phyloP scores from a whole-genome alignment of 1,140 invertebrate genomes.

The Hycleus phaleratus region DNA sequence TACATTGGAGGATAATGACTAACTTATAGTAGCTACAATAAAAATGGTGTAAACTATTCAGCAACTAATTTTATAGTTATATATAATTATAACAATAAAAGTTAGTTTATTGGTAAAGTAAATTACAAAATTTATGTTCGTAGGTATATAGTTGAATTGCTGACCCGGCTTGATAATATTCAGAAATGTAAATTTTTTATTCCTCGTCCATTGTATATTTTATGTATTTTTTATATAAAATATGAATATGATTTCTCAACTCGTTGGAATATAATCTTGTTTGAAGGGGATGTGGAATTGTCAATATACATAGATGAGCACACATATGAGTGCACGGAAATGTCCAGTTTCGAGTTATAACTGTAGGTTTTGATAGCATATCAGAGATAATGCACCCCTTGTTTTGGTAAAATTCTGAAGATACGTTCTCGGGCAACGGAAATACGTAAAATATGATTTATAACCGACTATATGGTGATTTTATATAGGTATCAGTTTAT shows the following conservation, averaged over 20 bases:
- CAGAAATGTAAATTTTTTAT: slow-evolving; percentile 12
- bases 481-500: slow-evolving; percentile 24
- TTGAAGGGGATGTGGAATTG: background rate
- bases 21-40: background rate
- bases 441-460: slow-evolving; percentile 25
- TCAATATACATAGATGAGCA: background rate
- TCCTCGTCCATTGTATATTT: background rate
- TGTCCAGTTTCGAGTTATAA: background rate
- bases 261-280: background rate
- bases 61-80: slow-evolving; percentile 6
- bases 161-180: background rate
- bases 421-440: slow-evolving; percentile 12
- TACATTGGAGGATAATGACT: no score
- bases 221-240: no score
- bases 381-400: slow-evolving; percentile 13
- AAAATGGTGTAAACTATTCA: slow-evolving; percentile 10
- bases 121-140: slow-evolving; percentile 10
- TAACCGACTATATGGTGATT: slow-evolving; percentile 20
- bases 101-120: slow-evolving; percentile 10
- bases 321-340: background rate
- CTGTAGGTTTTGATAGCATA: slow-evolving; percentile 2
- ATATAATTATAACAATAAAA: slow-evolving; percentile 13
- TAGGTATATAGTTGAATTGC: background rate
- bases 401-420: slow-evolving; percentile 13
- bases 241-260: background rate